A percentile compares a stretch with the other conserved stretches of the same genome.
phyloP scores from a whole-genome alignment of 2,888 invertebrate genomes.

The Disparrhopalites patrizii region DNA sequence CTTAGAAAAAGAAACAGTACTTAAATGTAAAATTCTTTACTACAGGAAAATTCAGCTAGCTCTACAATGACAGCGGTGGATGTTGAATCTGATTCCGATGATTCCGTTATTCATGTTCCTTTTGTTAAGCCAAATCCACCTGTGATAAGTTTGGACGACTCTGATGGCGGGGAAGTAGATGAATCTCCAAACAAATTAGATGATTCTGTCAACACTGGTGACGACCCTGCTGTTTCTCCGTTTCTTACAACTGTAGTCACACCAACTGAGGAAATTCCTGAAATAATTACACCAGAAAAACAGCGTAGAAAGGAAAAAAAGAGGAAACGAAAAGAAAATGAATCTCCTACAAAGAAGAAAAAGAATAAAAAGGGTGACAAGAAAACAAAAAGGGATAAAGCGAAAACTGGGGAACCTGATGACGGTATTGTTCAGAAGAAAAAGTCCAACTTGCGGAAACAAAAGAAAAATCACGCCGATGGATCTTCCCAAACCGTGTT shows the following conservation, averaged over 20 bases:
- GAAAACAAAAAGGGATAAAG: too few species aligned
- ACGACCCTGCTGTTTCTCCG: neutral
- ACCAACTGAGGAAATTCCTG: neutral
- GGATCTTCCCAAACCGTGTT: too few species aligned
- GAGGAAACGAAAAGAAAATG: neutral
- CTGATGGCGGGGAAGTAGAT: neutral
- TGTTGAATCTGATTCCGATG: neutral
- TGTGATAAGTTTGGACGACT: neutral
- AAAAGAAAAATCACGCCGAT: too few species aligned
- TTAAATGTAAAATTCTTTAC: too few species aligned
- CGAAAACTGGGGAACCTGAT: too few species aligned
- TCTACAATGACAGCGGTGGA: too few species aligned
- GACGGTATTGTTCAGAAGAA: too few species aligned
- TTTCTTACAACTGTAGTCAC: neutral
- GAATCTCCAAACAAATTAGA: neutral
- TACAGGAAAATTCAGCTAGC: too few species aligned
- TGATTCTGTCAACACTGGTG: neutral
- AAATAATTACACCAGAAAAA: neutral
- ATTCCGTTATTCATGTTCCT: slow-evolving; percentile 3
- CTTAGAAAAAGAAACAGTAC: too few species aligned
- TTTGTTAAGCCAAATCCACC: slow-evolving; percentile 3
- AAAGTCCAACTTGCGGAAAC: too few species aligned
- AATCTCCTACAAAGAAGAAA: neutral
- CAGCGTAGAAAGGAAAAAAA: neutral
- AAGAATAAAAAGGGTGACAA: neutral